Percentiles rank a stretch among this genome's conserved stretches.
These are phyloP conservation scores for Furcifer pardalis DNA, from an alignment of 2,797 vertebrate genomes.

Conservation along the genomic window DNA sequence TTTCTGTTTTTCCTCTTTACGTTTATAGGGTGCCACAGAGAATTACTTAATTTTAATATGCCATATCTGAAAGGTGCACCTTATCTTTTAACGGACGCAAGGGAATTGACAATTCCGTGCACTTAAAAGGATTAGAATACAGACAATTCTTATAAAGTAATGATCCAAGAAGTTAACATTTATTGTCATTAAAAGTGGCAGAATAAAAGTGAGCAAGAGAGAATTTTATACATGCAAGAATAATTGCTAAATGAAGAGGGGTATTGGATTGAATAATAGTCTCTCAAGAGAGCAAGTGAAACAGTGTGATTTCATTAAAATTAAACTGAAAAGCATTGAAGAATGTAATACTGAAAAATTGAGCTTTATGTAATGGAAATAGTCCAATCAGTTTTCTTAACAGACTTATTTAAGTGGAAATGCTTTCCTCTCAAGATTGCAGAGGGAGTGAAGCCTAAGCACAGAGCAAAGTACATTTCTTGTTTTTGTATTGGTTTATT, in stretches of 20 bases:
- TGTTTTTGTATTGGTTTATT: background rate
- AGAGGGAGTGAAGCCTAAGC: background rate
- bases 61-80: background rate
- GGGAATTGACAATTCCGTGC: constrained; percentile 28
- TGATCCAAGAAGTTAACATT: background rate
- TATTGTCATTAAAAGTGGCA: background rate
- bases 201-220: background rate
- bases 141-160: constrained; percentile 24
- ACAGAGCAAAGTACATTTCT: background rate
- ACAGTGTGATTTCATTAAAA: constrained; percentile 1
- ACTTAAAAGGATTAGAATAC: constrained; percentile 20
- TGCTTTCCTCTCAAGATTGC: background rate
- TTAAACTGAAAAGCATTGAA: background rate
- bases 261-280: background rate
- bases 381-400: background rate
- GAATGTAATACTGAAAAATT: background rate
- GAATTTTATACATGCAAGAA: background rate
- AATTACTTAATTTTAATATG: constrained; percentile 11
- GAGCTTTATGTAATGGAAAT: background rate
- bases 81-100: constrained; percentile 19
- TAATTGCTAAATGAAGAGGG: background rate
- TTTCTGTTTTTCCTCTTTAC: background rate
- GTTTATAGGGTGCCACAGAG: background rate
- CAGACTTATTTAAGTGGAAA: background rate
- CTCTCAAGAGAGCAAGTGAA: background rate